Conservation (phyloP, 1,140 invertebrate genomes). For the Listronotus bonariensis region DNA sequence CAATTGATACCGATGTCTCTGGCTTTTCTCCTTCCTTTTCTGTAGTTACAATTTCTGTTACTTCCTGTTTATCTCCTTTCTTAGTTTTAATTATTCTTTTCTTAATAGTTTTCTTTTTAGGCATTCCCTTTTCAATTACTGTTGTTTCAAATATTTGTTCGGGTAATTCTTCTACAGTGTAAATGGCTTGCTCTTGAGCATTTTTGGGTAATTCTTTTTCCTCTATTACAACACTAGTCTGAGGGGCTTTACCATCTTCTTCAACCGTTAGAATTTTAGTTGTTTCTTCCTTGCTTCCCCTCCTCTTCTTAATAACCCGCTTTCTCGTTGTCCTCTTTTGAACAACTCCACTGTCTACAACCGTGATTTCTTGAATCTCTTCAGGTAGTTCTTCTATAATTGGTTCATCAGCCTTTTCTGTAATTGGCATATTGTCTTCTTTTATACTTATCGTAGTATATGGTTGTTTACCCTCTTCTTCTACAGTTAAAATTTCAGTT, state of each 20-base stretch:
- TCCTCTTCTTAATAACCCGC: conserved; percentile 46
- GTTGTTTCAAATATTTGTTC: conserved; percentile 51
- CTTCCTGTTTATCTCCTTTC: conserved; percentile 44
- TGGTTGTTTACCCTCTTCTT: conserved; percentile 50
- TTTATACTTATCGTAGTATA: conserved; percentile 46
- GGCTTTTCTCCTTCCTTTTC: conserved; percentile 44
- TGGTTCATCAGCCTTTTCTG: conserved; percentile 47
- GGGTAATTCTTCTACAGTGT: conserved; percentile 50
- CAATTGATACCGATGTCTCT: conserved; percentile 42
- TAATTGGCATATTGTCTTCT: no score
- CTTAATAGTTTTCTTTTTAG: conserved; percentile 48
- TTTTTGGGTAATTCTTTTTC: conserved; percentile 54
- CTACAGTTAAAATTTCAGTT: conserved; percentile 48
- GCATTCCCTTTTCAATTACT: conserved; percentile 53
- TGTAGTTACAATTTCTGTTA: conserved; percentile 48
- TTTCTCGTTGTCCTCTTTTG: conserved; percentile 51
- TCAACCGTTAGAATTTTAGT: conserved; percentile 43
- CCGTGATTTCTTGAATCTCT: conserved; percentile 30
- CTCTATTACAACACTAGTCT: conserved; percentile 44
- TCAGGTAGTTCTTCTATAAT: conserved; percentile 56
- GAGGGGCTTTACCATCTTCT: conserved; percentile 45
- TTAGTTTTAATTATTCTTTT: conserved; percentile 50
- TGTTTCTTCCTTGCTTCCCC: conserved; percentile 46
- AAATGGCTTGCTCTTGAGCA: conserved; percentile 42
- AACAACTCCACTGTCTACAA: conserved; percentile 44